A percentile compares a stretch with the other conserved stretches of the same genome.
phyloP scores from a whole-genome alignment of 2,113 vertebrate species.

The Zingel zingel region DNA sequence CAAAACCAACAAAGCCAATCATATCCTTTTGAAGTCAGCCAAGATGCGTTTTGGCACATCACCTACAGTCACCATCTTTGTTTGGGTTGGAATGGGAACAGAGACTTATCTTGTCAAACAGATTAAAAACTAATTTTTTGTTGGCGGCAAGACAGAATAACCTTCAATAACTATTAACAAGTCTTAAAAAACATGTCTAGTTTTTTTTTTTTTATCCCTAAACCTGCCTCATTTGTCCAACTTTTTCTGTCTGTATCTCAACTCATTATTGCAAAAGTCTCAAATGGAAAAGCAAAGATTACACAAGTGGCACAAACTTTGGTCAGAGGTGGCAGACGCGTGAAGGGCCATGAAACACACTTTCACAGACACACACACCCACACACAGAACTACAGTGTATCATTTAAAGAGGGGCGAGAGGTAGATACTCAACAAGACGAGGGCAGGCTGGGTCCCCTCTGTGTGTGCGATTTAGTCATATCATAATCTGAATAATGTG shows the following conservation, averaged over 20 bases:
- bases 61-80: not conserved
- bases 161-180: not conserved
- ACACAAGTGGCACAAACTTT: not conserved
- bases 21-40: not conserved
- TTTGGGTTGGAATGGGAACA: not conserved
- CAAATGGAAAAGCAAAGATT: no score
- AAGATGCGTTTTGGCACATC: not conserved
- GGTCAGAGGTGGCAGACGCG: not conserved
- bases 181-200: not conserved
- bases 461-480: constrained; percentile 27
- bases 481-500: not conserved
- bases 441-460: constrained; percentile 50
- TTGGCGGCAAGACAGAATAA: not conserved
- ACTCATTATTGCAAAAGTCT: no score
- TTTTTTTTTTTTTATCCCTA: no score
- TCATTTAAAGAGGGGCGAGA: constrained; percentile 72
- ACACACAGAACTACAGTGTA: constrained; percentile 76
- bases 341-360: not conserved
- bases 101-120: not conserved
- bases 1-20: not conserved
- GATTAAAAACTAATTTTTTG: not conserved
- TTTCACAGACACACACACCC: constrained; percentile 39
- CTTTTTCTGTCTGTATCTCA: not conserved
- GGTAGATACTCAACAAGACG: constrained; percentile 81
- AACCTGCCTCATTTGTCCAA: not conserved